Evolutionary conservation across 2,888 invertebrate genomes (phyloP).

Genomic region (Sabellastarte sp.): DNA sequence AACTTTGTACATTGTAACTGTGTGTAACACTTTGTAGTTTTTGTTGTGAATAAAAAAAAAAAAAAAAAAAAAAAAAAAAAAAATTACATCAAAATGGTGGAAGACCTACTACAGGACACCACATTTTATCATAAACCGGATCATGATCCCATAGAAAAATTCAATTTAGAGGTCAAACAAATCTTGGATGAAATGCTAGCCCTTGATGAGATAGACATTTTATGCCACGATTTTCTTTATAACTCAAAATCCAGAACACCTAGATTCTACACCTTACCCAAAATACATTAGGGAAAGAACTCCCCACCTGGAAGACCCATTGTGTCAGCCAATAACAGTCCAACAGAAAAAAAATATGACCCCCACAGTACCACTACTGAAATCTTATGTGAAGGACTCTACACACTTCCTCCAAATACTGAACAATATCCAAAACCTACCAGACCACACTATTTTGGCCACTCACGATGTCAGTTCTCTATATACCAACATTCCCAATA

Average conservation of each 20-base stretch:
- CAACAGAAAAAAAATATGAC: not conserved
- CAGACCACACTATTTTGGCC: not conserved
- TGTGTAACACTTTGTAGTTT: too few relatives aligned
- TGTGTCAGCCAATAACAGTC: not conserved
- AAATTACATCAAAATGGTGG: too few relatives aligned
- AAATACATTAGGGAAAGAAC: not conserved
- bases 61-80: too few relatives aligned
- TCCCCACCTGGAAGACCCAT: not conserved
- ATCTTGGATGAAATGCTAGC: too few relatives aligned
- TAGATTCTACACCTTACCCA: not conserved
- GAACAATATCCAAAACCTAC: not conserved
- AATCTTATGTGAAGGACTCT: not conserved
- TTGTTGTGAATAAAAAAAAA: too few relatives aligned
- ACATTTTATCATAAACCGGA: too few relatives aligned
- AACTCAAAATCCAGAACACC: not conserved
- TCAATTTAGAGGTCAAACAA: too few relatives aligned
- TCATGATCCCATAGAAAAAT: too few relatives aligned
- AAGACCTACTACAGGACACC: too few relatives aligned
- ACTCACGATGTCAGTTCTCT: conserved; percentile 1
- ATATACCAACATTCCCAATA: conserved; percentile 2
- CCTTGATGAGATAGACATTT: too few relatives aligned
- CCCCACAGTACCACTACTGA: not conserved
- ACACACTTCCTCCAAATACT: not conserved
- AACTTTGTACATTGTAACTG: too few relatives aligned
- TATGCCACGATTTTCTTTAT: too few relatives aligned